These are phyloP conservation scores for Andrena fulva DNA, from an alignment of 2,888 invertebrate species.

Conservation along the genomic window DNA sequence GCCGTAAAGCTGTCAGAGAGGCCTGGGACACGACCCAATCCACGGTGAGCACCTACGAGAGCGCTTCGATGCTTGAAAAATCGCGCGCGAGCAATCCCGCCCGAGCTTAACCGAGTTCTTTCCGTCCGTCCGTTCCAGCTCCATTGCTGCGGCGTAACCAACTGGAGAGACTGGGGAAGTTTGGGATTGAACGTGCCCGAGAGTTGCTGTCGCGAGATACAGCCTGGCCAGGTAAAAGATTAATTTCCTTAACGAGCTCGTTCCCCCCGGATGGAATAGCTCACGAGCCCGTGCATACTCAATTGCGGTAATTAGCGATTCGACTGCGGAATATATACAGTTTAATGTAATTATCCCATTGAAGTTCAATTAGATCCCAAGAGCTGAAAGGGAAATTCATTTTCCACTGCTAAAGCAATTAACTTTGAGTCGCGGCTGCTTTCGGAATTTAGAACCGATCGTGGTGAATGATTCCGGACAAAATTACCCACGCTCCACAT, in stretches of 20 bases:
- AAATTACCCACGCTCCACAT: conserved; percentile 11
- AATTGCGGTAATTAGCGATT: conserved; percentile 48
- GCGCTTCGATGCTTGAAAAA: not conserved
- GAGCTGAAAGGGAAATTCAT: not conserved
- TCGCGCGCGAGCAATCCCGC: not conserved
- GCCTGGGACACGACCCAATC: conserved; percentile 96
- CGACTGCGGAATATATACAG: not conserved
- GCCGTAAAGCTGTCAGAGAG: conserved; percentile 89
- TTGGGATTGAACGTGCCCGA: conserved; percentile 87
- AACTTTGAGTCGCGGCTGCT: not conserved
- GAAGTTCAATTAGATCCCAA: conserved; percentile 30
- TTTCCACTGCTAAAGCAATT: conserved; percentile 6
- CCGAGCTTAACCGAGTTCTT: not conserved
- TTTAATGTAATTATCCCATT: conserved; percentile 29
- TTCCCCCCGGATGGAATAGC: conserved; percentile 25
- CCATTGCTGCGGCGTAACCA: conserved; percentile 93
- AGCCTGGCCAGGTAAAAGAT: conserved; percentile 86
- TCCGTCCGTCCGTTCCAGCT: conserved; percentile 85
- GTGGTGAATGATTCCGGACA: not conserved
- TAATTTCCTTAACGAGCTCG: conserved; percentile 52
- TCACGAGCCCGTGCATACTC: conserved; percentile 13
- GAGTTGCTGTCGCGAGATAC: conserved; percentile 90
- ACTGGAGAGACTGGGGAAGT: conserved; percentile 91
- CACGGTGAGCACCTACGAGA: conserved; percentile 82
- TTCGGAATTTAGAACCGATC: conserved; percentile 20